Percentiles rank a stretch among this genome's conserved stretches.
phyloP scores from a whole-genome alignment of 2,113 vertebrate genomes.

The Dascyllus trimaculatus region DNA sequence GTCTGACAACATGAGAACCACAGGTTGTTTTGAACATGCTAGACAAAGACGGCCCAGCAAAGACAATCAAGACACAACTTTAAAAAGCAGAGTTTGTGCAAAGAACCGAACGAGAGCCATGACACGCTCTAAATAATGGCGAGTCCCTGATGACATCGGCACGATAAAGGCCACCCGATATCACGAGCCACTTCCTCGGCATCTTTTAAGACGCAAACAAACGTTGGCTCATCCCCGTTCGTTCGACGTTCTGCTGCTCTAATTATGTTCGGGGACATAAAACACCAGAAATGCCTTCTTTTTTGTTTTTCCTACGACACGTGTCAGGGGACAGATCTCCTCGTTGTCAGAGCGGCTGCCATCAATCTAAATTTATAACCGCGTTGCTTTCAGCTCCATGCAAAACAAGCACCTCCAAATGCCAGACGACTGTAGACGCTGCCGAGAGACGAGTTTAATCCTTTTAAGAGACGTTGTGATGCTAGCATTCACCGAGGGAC shows the following conservation, averaged over 20 bases:
- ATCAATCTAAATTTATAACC: not conserved
- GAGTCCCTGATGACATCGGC: too few relatives aligned
- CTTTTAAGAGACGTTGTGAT: not conserved
- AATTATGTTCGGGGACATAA: conserved; percentile 3
- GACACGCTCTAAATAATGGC: too few relatives aligned
- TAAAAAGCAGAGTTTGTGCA: too few relatives aligned
- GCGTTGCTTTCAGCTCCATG: not conserved
- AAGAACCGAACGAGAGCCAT: too few relatives aligned
- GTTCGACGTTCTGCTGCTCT: not conserved
- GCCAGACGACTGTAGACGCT: not conserved
- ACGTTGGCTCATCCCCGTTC: not conserved
- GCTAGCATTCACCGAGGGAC: not conserved
- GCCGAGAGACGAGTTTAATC: not conserved
- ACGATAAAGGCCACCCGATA: too few relatives aligned
- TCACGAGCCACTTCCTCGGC: too few relatives aligned
- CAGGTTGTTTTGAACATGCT: too few relatives aligned
- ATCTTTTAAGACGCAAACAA: too few relatives aligned
- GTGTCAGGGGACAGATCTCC: not conserved
- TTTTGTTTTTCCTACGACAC: too few relatives aligned
- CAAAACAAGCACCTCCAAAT: not conserved
- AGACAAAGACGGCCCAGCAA: too few relatives aligned
- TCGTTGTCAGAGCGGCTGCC: not conserved
- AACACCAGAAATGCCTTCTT: not conserved
- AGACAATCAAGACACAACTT: too few relatives aligned
- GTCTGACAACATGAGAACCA: too few relatives aligned